Conservation (phyloP, 2,888 invertebrate genomes). For the Amblyjoppa fuscipennis region DNA sequence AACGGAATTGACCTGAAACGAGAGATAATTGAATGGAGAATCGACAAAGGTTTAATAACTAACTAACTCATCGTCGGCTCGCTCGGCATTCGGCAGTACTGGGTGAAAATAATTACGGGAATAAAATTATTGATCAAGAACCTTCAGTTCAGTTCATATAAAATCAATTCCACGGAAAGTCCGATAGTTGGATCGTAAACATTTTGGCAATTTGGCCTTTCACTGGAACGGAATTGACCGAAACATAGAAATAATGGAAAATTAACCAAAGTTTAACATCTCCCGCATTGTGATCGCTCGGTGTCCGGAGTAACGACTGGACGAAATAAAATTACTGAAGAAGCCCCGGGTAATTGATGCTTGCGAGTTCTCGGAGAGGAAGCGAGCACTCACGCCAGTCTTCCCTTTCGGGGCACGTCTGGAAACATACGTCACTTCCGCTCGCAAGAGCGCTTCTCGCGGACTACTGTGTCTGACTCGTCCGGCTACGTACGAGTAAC, state of each 20-base stretch:
- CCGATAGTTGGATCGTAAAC: no score
- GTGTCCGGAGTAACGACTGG: conserved; percentile 14
- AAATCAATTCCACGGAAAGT: no score
- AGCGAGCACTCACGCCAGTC: conserved; percentile 59
- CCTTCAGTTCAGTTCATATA: no score
- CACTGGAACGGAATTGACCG: not conserved
- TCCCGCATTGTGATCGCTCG: not conserved
- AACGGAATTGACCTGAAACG: not conserved
- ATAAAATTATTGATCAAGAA: no score
- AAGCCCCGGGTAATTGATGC: conserved; percentile 57
- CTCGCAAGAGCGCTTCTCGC: conserved; percentile 32
- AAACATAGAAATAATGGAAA: not conserved
- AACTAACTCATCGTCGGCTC: not conserved
- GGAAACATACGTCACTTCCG: conserved; percentile 59
- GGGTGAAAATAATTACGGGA: no score
- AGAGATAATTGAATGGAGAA: not conserved
- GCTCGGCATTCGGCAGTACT: not conserved
- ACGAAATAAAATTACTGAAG: conserved; percentile 65
- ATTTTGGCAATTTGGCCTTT: no score
- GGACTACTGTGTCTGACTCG: conserved; percentile 20
- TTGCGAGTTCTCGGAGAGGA: conserved; percentile 57
- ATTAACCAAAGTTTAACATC: not conserved
- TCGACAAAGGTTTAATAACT: not conserved
- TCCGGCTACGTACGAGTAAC: conserved; percentile 40
- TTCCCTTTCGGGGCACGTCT: conserved; percentile 62